phyloP scores from a whole-genome alignment of 1,140 invertebrate genomes.

The Zaprionus camerounensis region DNA sequence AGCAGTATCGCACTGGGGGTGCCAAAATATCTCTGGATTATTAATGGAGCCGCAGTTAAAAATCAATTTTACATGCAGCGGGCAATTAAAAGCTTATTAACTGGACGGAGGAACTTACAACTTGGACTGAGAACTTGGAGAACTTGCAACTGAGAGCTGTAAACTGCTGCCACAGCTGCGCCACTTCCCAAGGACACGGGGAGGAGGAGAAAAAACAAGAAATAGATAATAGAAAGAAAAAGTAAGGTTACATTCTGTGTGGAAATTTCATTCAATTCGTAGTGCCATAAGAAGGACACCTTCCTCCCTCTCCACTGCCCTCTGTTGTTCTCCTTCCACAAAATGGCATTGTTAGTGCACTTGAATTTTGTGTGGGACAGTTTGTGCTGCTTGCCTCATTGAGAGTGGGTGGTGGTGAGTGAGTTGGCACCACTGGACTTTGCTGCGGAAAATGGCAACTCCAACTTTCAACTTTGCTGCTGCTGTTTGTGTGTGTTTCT shows the following conservation, averaged over 20 bases:
- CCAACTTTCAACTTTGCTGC: constrained; percentile 10
- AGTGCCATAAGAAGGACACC: constrained; percentile 2
- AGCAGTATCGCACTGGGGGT: neutral
- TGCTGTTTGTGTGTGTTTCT: constrained; percentile 4
- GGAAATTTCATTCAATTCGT: constrained; percentile 7
- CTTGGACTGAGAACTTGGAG: constrained; percentile 1
- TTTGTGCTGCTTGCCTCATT: constrained; percentile 2
- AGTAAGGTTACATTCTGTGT: neutral
- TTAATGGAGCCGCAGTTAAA: constrained; percentile 45
- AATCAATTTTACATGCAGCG: constrained; percentile 36
- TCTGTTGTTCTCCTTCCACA: neutral
- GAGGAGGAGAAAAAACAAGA: neutral
- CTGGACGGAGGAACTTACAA: constrained; percentile 11
- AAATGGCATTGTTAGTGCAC: constrained; percentile 18
- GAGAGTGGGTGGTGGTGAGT: neutral
- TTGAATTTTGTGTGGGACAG: constrained; percentile 23
- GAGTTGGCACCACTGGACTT: neutral
- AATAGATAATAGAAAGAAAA: neutral
- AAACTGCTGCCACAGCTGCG: constrained; percentile 31
- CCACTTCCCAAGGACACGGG: constrained; percentile 16
- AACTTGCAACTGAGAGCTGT: constrained; percentile 25
- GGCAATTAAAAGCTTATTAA: constrained; percentile 58
- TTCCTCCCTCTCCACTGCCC: neutral
- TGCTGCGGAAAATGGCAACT: constrained; percentile 14
- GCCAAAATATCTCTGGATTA: constrained; percentile 14